Base-by-base conservation (phyloP, 2,113 vertebrate species). In the Rhineura floridana region DNA sequence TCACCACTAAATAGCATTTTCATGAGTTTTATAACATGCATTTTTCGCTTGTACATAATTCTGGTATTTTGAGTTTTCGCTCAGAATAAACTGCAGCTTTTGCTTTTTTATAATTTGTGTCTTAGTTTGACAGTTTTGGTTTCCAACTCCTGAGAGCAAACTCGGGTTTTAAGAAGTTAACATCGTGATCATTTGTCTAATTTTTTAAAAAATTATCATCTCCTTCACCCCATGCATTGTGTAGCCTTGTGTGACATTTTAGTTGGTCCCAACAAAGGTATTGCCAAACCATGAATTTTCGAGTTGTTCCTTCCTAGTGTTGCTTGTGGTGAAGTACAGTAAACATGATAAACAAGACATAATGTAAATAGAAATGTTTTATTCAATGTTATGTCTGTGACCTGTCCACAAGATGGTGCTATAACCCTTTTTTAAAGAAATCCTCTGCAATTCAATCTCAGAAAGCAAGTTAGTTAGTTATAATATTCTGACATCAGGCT, bases 371-470 rank as follows among this genome's bases (percentile, higher is more conserved):
- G 2, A 13, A 69, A 6, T 2, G 0, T 36, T 15, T 2, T 0
- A 13, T 9, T 23, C 21, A 28, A 0, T 0, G 4, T 3, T 0
- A 63, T 0, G 44, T 46, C 9, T 50, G 0, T 2, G 63, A 30
- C 50, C 17, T 1, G 82, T 76, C 82, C 90, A 33, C 89, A 4
- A 83, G 90, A 77, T 89, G 87, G 89, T 0, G 1, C 46, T 87
- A 42, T n/a, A 69, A 44, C 65, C 73, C 39, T 70, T 13, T 70
- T 44, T 4, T 7, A 23, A 52, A 15, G 15, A 5, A 19, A 39
- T 2, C 72, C 17, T 23, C 80, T 65, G 5, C 25, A 23, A 46
- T 76, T 65, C 70, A 65, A 4, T 50, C 33, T 50, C 33, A 1
- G 28, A 63, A 83, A n/a, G 28, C 8, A 52, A 30, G 46, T 39